phyloP scores from a whole-genome alignment of 1,140 invertebrate genomes.

The fruit fly (Drosophila melanogaster) region Release_6_plus_ISO1_MT NT_037436.4:22545501-22546000 shows the following conservation, averaged over 20 bases:
- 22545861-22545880: constrained; percentile 39
- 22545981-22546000: constrained; percentile 62
- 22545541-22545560: background rate
- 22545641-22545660: constrained; percentile 69
- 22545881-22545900: background rate
- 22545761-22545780: constrained; percentile 50
- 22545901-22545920: constrained; percentile 28
- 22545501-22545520: background rate
- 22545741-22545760: constrained; percentile 44
- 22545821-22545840: constrained; percentile 51
- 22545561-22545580: background rate
- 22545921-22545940: constrained; percentile 10
- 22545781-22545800: constrained; percentile 70
- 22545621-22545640: constrained; percentile 67
- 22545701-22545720: constrained; percentile 57
- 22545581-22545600: constrained; percentile 11
- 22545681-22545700: constrained; percentile 57
- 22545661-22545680: constrained; percentile 22
- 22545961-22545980: constrained; percentile 63
- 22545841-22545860: constrained; percentile 37
- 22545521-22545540: background rate
- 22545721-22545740: background rate
- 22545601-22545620: constrained; percentile 45
- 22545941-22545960: constrained; percentile 59
- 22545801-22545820: constrained; percentile 36